phyloP scores from a whole-genome alignment of 1,140 invertebrate species.

The Calosoma granatense region DNA sequence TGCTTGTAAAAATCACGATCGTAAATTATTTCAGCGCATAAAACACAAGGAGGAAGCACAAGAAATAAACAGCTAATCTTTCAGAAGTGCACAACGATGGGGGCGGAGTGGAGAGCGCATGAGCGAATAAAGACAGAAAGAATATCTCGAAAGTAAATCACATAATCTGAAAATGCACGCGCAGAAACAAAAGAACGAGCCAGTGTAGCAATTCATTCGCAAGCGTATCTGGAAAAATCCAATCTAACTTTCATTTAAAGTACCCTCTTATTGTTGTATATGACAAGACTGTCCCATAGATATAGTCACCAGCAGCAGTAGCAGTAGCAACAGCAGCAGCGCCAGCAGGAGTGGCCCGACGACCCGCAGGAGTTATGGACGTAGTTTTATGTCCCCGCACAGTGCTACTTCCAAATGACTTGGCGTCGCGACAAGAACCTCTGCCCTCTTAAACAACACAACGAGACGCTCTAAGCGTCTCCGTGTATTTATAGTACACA shows the following conservation, averaged over 20 bases:
- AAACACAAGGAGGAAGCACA: neutral
- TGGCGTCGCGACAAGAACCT: neutral
- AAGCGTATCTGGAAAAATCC: slow-evolving; percentile 7
- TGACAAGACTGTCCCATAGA: slow-evolving; percentile 1
- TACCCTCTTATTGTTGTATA: slow-evolving; percentile 7
- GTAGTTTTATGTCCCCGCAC: slow-evolving; percentile 1
- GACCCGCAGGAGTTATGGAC: neutral
- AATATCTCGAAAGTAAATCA: neutral
- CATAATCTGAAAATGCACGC: neutral
- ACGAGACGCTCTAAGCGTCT: no score
- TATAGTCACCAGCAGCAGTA: no score
- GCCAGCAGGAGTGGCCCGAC: no score
- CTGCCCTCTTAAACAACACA: no score
- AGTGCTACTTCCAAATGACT: slow-evolving; percentile 8
- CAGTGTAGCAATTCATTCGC: neutral
- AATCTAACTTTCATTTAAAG: slow-evolving; percentile 8
- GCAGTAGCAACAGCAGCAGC: no score
- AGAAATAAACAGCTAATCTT: neutral
- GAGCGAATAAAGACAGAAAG: no score
- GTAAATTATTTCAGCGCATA: neutral
- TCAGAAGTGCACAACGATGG: neutral
- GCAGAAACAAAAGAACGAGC: neutral
- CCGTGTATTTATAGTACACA: no score
- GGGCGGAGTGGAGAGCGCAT: no score
- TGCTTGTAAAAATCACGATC: no score